Evolutionary conservation across 1,140 invertebrate genomes (phyloP).

Genomic region (Drosophila subpulchrella): DNA sequence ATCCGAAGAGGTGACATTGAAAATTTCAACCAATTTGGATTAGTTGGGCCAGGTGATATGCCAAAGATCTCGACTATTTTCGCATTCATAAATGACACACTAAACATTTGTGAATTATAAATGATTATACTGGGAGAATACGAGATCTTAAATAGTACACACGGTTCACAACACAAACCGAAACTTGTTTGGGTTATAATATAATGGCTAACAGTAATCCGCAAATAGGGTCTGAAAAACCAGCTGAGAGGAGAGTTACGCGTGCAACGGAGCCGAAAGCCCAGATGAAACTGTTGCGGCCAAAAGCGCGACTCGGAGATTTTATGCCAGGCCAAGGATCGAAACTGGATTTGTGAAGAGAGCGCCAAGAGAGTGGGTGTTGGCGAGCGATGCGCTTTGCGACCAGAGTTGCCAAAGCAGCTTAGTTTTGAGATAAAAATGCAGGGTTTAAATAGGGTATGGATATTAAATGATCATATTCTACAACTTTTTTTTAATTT

Average conservation of each 20-base stretch:
- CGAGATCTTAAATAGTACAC: conserved; percentile 64
- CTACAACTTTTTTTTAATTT: no score
- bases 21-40: conserved; percentile 21
- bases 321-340: conserved; percentile 78
- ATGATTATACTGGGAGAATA: conserved; percentile 40
- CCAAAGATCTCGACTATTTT: conserved; percentile 32
- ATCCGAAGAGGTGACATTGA: conserved; percentile 35
- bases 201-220: conserved; percentile 34
- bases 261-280: conserved; percentile 70
- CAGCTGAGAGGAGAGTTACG: conserved; percentile 21
- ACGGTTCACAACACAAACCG: conserved; percentile 52
- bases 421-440: not conserved
- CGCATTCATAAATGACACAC: conserved; percentile 28
- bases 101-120: conserved; percentile 56
- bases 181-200: conserved; percentile 65
- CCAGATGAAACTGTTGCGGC: conserved; percentile 75
- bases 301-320: conserved; percentile 68
- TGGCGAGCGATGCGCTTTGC: conserved; percentile 7
- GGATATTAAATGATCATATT: not conserved
- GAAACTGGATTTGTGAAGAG: conserved; percentile 46
- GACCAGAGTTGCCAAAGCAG: conserved; percentile 23
- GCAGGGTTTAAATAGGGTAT: not conserved
- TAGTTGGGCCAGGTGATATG: conserved; percentile 44
- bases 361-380: conserved; percentile 31
- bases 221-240: conserved; percentile 11